Conservation (phyloP, 2,797 vertebrate species). For the Apogon hyalosoma region DNA sequence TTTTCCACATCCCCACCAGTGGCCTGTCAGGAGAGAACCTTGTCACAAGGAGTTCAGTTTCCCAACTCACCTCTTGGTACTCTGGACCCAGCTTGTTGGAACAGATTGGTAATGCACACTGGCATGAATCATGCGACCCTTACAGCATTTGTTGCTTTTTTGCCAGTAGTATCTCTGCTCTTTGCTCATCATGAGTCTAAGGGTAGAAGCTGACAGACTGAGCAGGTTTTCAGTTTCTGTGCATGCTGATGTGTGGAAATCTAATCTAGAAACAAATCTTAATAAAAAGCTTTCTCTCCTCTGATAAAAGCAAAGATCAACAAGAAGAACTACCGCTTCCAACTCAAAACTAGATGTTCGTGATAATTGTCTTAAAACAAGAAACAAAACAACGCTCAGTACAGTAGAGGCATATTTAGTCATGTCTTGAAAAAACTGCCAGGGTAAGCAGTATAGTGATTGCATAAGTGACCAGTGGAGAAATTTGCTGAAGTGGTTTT, state of each 20-base stretch:
- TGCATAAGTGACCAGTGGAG: too few relatives aligned
- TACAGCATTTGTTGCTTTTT: too few relatives aligned
- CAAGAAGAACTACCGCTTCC: not conserved
- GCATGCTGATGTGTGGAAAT: not conserved
- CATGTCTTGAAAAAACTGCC: too few relatives aligned
- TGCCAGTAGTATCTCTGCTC: not conserved
- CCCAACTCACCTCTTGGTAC: constrained; percentile 92
- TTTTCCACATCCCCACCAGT: constrained; percentile 95
- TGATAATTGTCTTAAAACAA: too few relatives aligned
- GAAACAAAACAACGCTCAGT: too few relatives aligned
- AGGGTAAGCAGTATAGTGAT: too few relatives aligned
- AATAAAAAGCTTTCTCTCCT: not conserved
- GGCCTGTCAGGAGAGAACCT: constrained; percentile 97
- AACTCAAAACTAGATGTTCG: too few relatives aligned
- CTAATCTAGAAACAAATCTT: not conserved
- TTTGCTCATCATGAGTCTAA: not conserved
- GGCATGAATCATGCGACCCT: not conserved
- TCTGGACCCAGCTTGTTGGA: constrained; percentile 92
- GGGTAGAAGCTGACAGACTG: not conserved
- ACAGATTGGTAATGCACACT: constrained; percentile 89
- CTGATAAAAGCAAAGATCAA: not conserved
- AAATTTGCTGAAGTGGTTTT: too few relatives aligned
- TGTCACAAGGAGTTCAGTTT: constrained; percentile 83
- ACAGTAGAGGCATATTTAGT: too few relatives aligned
- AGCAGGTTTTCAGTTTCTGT: not conserved